Base-by-base conservation (phyloP, 2,797 vertebrate genomes). In the Coregonus sp. region DNA sequence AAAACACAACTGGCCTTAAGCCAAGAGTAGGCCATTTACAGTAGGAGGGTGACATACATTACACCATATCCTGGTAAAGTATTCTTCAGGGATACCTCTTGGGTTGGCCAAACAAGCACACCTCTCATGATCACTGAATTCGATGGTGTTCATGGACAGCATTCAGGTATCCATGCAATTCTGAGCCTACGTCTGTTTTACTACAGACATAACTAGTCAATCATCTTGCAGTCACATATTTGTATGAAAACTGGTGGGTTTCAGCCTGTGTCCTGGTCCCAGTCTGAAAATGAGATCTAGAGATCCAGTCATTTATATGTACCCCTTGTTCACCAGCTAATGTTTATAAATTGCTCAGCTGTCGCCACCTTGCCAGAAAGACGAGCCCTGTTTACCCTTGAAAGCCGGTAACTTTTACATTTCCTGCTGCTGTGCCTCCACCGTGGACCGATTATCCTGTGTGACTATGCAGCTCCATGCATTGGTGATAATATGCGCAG, bases 391-490 rank as follows among this genome's bases (percentile, higher is more conserved):
- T 94, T 94, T 94, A 94, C 91, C 93, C 91, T 94, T 94, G 91
- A 92, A 92, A 91, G 85, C 76, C 81, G 79, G 87, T 87, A 90
- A 93, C 92, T 94, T 92, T 91, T 85, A 85, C 86, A 92, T 92
- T 91, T 92, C 86, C 89, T 71, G 75, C 90, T 90, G 91, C 86
- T 73, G 78, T 81, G 82, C 82, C 33, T 74, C 87, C 80, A 85
- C 83, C 71, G 82, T 72, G 47, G 80, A 82, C 79, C 90, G 86
- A 94, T 95, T 94, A 95, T 95, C 94, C 93, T 84, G 85, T 78
- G 90, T 92, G 91, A 92, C 92, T 94, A 94, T 95, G 94, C 94
- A 92, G 93, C 79, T 84, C 87, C 94, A 94, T 93, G 94, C 91
- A 85, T 89, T 86, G 86, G 89, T 91, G 90, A 90, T 92, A 92